phyloP scores from a whole-genome alignment of 1,140 invertebrate species.

The Drosophila malerkotliana region DNA sequence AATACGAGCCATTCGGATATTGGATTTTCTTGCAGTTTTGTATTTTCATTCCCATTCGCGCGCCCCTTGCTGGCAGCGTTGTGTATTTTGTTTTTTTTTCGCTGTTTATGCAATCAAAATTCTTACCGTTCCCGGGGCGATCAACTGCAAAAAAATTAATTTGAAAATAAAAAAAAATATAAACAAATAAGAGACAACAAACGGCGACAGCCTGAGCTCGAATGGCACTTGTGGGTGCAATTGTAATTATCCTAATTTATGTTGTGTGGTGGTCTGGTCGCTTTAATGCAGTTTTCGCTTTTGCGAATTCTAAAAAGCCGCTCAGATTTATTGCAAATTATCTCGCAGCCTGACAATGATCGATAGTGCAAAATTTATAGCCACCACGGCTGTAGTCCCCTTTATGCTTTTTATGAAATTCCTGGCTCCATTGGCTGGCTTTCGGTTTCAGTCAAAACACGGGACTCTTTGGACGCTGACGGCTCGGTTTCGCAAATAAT shows the following conservation, averaged over 20 bases:
- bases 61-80: conserved; percentile 41
- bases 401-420: conserved; percentile 40
- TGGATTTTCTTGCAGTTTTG: conserved; percentile 34
- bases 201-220: conserved; percentile 26
- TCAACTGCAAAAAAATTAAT: background rate
- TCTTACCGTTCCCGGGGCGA: conserved; percentile 56
- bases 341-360: conserved; percentile 73
- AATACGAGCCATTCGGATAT: conserved; percentile 53
- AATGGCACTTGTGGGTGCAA: conserved; percentile 82
- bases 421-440: conserved; percentile 31
- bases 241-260: conserved; percentile 83
- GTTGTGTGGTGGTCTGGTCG: conserved; percentile 53
- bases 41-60: conserved; percentile 68
- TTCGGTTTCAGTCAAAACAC: conserved; percentile 49
- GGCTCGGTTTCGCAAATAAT: conserved; percentile 59
- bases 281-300: conserved; percentile 41
- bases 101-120: conserved; percentile 79
- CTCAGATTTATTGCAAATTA: conserved; percentile 79
- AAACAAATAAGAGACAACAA: conserved; percentile 1
- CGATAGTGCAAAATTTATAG: conserved; percentile 73
- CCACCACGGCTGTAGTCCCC: conserved; percentile 29
- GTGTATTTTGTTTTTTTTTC: conserved; percentile 7
- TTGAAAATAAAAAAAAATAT: background rate
- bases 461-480: conserved; percentile 36
- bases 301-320: conserved; percentile 60